These are phyloP conservation scores for Ophraella communa DNA, from an alignment of 2,888 invertebrate genomes.

Conservation along the genomic window DNA sequence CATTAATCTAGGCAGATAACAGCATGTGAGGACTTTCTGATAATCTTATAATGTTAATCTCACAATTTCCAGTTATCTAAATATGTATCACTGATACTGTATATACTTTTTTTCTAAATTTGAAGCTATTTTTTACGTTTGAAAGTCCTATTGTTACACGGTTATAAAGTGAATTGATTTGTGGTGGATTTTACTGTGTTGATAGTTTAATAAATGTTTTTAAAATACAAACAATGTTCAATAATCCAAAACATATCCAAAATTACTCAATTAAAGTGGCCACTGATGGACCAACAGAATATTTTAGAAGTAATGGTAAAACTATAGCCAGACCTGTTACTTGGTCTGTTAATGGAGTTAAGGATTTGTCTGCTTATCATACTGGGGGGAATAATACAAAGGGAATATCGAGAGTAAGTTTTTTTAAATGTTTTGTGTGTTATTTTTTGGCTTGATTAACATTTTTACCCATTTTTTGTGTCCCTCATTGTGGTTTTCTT, in stretches of 20 bases:
- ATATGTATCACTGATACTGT: not conserved
- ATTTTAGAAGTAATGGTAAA: constrained; percentile 20
- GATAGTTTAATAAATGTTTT: too few relatives aligned
- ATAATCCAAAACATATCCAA: not conserved
- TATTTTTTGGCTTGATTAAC: too few relatives aligned
- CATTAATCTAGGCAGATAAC: constrained; percentile 2
- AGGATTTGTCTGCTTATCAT: not conserved
- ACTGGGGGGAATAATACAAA: not conserved
- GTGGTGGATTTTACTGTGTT: too few relatives aligned
- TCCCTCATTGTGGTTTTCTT: too few relatives aligned
- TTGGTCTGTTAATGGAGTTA: constrained; percentile 9
- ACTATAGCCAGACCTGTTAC: constrained; percentile 14
- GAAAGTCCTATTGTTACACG: not conserved
- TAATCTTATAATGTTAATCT: constrained; percentile 4
- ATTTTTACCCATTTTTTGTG: too few relatives aligned
- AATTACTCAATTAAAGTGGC: not conserved
- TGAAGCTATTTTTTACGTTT: not conserved
- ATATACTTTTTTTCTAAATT: not conserved
- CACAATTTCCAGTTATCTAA: not conserved
- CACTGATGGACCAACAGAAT: constrained; percentile 6
- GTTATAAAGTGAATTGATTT: not conserved
- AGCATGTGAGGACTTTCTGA: not conserved
- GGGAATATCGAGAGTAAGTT: not conserved
- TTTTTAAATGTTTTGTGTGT: too few relatives aligned
- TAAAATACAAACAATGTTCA: not conserved